phyloP scores from a whole-genome alignment of 2,888 invertebrate genomes.

The Synergus itoensis region DNA sequence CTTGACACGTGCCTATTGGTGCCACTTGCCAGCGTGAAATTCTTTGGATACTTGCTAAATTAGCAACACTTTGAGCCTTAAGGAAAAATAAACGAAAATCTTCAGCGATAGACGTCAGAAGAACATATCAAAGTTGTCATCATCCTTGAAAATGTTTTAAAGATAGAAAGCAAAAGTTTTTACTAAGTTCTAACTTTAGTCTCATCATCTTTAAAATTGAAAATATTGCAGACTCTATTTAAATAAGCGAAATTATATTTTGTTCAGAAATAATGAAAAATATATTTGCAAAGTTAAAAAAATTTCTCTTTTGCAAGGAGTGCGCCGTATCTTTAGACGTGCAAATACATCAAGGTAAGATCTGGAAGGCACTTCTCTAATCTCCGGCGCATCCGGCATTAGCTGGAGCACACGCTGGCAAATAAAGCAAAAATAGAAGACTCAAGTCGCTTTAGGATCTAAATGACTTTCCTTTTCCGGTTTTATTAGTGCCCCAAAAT shows the following conservation, averaged over 20 bases:
- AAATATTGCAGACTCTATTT: neutral
- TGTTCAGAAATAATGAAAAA: neutral
- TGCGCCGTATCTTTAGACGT: neutral
- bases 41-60: neutral
- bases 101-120: neutral
- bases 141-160: neutral
- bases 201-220: neutral
- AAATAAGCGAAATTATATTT: neutral
- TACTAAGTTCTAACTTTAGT: neutral
- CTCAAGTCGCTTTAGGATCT: neutral
- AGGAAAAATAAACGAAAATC: too few relatives aligned
- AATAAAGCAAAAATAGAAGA: constrained; percentile 34
- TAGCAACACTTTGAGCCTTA: neutral
- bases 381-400: constrained; percentile 27
- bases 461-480: neutral
- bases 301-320: constrained; percentile 9
- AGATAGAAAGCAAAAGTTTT: neutral
- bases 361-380: constrained; percentile 20
- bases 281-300: neutral
- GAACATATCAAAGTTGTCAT: neutral
- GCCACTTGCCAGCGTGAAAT: neutral
- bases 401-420: constrained; percentile 18
- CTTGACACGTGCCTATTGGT: neutral
- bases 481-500: neutral
- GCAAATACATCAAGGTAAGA: constrained; percentile 23